Base-by-base conservation (phyloP, 2,888 invertebrate species). In the Elgonia sp. region DNA sequence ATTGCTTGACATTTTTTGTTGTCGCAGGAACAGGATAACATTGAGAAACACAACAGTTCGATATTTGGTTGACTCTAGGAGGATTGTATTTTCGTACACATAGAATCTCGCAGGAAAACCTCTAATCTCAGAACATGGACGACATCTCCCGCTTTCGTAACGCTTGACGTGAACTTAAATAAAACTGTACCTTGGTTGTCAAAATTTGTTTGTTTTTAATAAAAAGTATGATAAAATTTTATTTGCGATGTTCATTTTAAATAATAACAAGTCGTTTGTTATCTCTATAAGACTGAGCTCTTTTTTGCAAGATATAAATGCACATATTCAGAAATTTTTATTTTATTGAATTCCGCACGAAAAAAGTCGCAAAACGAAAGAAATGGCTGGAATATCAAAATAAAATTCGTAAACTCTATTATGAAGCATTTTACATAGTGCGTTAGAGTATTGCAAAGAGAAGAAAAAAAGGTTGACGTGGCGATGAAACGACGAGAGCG, bases 41-140 rank as follows among this genome's bases (percentile, higher is more conserved):
- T 60, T 46, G 40, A 50, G 60, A 53, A 82, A 70, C 60, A 77
- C 76, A 84, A 76, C 84, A 62, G 63, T 42, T 84, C 84, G 69
- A 76, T 76, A 76, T 70, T 69, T 84, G 50, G 76, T 62, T 76
- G 76, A 75, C 69, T 84, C 62, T 21, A 53, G 29, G 53, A 69
- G 62, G 70, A 84, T 84, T 76, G 84, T 84, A 76, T 84, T 84
- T 84, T 77, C 69, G 69, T 84, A 63, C 55, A 76, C 76, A 70
- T 63, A 20, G 70, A 76, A 76, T 84, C 84, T 84, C 76, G 67
- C 53, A 84, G 70, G 70, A 76, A 84, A 84, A 84, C 76, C 84
- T 77, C 70, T 84, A 84, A 84, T 84, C 84, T 69, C 65, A n/a
- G n/a, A n/a, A n/a, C n/a, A n/a, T n/a, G n/a, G n/a, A n/a, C n/a